A percentile compares a stretch with the other conserved stretches of the same genome.
phyloP scores from a whole-genome alignment of 2,888 invertebrate genomes.

The Drosophila emarginata region DNA sequence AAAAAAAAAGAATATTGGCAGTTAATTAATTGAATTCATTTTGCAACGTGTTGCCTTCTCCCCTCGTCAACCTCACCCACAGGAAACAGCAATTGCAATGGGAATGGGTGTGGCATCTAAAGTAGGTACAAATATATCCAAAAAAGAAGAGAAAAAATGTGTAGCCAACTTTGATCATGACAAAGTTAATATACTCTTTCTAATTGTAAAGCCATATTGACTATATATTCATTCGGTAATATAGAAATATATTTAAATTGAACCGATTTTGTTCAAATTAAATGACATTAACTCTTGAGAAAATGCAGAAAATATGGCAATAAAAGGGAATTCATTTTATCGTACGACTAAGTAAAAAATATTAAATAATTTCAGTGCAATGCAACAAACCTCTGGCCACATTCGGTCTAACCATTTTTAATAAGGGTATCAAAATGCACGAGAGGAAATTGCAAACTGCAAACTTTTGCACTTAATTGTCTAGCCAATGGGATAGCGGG shows the following conservation, averaged over 20 bases:
- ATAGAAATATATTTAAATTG: too few relatives aligned
- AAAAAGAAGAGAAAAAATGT: too few relatives aligned
- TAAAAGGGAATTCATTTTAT: too few relatives aligned
- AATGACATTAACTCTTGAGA: too few relatives aligned
- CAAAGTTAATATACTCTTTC: background rate
- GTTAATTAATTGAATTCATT: constrained; percentile 69
- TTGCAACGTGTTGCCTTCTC: constrained; percentile 55
- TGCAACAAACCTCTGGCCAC: too few relatives aligned
- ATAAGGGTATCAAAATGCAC: background rate
- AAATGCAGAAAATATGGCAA: too few relatives aligned
- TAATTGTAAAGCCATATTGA: background rate
- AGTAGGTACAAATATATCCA: background rate
- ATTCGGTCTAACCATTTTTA: background rate
- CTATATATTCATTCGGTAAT: too few relatives aligned
- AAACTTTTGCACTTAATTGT: constrained; percentile 23
- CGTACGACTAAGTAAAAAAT: too few relatives aligned
- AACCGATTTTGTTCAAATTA: too few relatives aligned
- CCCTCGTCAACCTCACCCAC: constrained; percentile 18
- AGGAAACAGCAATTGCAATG: constrained; percentile 24
- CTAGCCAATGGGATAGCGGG: background rate
- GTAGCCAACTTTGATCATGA: background rate
- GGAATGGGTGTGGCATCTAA: constrained; percentile 4
- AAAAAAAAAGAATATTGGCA: constrained; percentile 52
- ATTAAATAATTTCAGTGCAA: too few relatives aligned
- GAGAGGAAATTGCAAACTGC: constrained; percentile 12